Percentiles rank a stretch among this genome's conserved stretches.
These are phyloP conservation scores for Xyrauchen texanus DNA, from an alignment of 2,113 vertebrate genomes.

Conservation along the genomic window DNA sequence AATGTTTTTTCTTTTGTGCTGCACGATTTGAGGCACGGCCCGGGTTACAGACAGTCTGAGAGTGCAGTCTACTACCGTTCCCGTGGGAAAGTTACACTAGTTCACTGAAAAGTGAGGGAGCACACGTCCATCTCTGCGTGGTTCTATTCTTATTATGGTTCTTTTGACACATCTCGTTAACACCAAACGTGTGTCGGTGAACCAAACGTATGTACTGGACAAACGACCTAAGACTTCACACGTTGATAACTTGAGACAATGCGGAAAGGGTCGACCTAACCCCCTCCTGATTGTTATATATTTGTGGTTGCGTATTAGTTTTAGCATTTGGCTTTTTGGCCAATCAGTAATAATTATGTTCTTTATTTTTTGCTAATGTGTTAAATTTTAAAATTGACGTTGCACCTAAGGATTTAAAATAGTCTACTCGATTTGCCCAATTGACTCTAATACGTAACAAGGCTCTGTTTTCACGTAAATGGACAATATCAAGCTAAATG, in stretches of 20 bases:
- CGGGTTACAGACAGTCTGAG: not conserved
- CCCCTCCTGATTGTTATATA: not conserved
- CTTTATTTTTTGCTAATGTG: too few relatives aligned
- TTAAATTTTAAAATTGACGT: too few relatives aligned
- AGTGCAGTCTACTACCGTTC: not conserved
- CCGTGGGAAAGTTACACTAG: constrained; percentile 26
- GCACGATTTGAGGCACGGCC: not conserved
- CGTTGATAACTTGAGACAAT: not conserved
- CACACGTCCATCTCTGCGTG: constrained; percentile 9
- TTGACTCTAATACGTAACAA: too few relatives aligned
- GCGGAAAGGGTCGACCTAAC: not conserved
- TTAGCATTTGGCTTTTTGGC: too few relatives aligned
- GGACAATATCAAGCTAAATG: too few relatives aligned
- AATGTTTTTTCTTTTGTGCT: not conserved
- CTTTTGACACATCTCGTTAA: constrained; percentile 31
- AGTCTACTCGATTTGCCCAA: too few relatives aligned
- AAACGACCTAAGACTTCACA: constrained; percentile 1
- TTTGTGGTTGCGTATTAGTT: not conserved
- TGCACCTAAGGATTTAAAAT: too few relatives aligned
- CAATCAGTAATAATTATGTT: too few relatives aligned
- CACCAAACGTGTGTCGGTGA: constrained; percentile 25
- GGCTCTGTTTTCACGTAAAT: too few relatives aligned
- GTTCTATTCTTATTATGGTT: constrained; percentile 11
- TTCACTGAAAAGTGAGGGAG: not conserved
- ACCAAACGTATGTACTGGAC: not conserved